Percentiles rank a stretch among this genome's conserved stretches.
Evolutionary conservation across 2,888 invertebrate genomes (phyloP).

Genomic region (Agonopterix subpropinquella): DNA sequence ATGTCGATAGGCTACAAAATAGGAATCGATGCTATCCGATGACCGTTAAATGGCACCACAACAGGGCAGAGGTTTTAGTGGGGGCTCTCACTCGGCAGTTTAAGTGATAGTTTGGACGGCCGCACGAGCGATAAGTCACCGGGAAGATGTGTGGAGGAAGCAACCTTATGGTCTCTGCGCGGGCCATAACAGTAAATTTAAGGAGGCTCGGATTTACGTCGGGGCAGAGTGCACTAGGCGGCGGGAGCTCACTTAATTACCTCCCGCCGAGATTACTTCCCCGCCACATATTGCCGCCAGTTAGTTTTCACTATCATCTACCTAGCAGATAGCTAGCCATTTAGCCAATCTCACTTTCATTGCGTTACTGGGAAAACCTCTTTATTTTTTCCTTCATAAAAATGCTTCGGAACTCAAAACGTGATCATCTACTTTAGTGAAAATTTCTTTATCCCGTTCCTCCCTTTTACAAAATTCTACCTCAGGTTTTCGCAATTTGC

Average conservation of each 20-base stretch:
- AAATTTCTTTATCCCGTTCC: too few species aligned
- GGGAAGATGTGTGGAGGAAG: conserved; percentile 33
- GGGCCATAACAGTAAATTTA: conserved; percentile 70
- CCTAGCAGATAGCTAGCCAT: conserved; percentile 4
- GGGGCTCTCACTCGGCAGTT: conserved; percentile 30
- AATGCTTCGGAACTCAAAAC: too few species aligned
- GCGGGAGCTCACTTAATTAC: conserved; percentile 55
- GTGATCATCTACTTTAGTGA: too few species aligned
- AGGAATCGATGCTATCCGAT: background rate
- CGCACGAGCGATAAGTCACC: conserved; percentile 43
- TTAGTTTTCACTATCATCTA: conserved; percentile 23
- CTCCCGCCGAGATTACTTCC: conserved; percentile 54
- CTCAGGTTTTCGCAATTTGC: too few species aligned
- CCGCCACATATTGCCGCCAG: conserved; percentile 35
- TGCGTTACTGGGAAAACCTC: too few species aligned
- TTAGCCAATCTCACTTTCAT: background rate
- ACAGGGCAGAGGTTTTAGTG: conserved; percentile 27
- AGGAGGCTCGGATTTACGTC: conserved; percentile 55
- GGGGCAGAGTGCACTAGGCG: conserved; percentile 35
- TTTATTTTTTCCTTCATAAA: too few species aligned
- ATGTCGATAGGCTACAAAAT: too few species aligned
- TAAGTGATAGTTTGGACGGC: conserved; percentile 38
- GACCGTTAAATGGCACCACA: conserved; percentile 1
- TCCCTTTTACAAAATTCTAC: too few species aligned
- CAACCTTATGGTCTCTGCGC: conserved; percentile 38